Conservation (phyloP, 2,888 invertebrate species). For the Drosophila dives region DNA sequence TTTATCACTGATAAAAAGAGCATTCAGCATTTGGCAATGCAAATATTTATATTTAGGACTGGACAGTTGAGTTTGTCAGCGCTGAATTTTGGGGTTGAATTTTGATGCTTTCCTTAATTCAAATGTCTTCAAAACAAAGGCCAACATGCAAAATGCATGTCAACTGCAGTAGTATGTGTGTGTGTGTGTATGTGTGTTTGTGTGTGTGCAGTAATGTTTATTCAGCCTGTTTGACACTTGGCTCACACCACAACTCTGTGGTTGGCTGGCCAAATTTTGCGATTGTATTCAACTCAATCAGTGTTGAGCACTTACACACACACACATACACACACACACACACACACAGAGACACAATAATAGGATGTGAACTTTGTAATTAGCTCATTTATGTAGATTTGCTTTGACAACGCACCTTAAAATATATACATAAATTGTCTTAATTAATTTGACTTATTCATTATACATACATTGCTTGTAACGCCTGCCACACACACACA, state of each 20-base stretch:
- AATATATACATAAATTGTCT: constrained; percentile 65
- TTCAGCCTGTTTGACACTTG: constrained; percentile 12
- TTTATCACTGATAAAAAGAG: neutral
- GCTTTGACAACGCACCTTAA: constrained; percentile 71
- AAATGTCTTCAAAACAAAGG: constrained; percentile 70
- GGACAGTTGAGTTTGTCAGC: neutral
- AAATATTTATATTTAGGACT: too few relatives aligned
- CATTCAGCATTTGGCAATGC: neutral
- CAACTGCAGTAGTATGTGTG: constrained; percentile 41
- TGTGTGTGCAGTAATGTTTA: constrained; percentile 37
- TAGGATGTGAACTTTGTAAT: constrained; percentile 43
- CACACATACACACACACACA: neutral
- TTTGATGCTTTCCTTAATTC: constrained; percentile 64
- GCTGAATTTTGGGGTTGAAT: constrained; percentile 6
- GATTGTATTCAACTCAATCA: constrained; percentile 69
- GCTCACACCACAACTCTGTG: constrained; percentile 10
- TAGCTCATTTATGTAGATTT: constrained; percentile 78
- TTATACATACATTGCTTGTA: constrained; percentile 45
- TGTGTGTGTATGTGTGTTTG: neutral
- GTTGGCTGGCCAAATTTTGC: constrained; percentile 55
- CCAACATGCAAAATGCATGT: constrained; percentile 56
- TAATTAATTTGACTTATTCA: constrained; percentile 77
- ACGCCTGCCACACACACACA: constrained; percentile 1
- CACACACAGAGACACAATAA: neutral
- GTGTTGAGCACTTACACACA: constrained; percentile 22